phyloP scores from a whole-genome alignment of 2,113 vertebrate genomes.

The Myanophis thanlyinensis region DNA sequence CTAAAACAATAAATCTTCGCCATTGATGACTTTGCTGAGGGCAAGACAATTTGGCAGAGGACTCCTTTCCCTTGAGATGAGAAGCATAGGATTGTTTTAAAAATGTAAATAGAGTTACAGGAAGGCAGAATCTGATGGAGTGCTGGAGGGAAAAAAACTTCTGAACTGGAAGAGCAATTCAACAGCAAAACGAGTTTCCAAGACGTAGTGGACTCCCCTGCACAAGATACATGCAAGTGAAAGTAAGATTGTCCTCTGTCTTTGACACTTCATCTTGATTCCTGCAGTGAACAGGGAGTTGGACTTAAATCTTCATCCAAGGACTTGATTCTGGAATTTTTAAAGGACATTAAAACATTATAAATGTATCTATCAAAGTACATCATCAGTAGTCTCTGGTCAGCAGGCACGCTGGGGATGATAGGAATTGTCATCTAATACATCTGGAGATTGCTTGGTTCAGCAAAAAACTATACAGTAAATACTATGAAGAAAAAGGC shows the following conservation, averaged over 20 bases:
- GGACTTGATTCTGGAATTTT: neutral
- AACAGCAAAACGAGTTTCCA: neutral
- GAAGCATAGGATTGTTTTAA: slow-evolving; percentile 51
- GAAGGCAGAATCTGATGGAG: neutral
- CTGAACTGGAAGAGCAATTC: neutral
- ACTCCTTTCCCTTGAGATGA: slow-evolving; percentile 41
- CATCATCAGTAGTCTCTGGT: neutral
- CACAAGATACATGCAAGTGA: neutral
- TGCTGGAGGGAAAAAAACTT: neutral
- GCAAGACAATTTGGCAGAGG: slow-evolving; percentile 56
- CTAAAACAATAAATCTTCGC: slow-evolving; percentile 68
- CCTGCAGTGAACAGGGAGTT: neutral
- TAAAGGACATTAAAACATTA: neutral
- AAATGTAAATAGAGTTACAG: slow-evolving; percentile 27
- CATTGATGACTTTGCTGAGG: slow-evolving; percentile 69
- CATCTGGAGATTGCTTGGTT: neutral
- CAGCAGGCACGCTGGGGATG: neutral
- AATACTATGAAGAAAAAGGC: slow-evolving; percentile 45
- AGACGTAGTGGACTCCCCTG: neutral
- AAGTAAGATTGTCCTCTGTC: neutral
- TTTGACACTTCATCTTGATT: neutral
- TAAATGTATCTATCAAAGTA: neutral
- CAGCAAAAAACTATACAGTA: slow-evolving; percentile 30
- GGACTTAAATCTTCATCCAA: neutral
- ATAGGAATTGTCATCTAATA: neutral